Conservation (phyloP, 2,797 vertebrate genomes). For the Hydrophis major region DNA sequence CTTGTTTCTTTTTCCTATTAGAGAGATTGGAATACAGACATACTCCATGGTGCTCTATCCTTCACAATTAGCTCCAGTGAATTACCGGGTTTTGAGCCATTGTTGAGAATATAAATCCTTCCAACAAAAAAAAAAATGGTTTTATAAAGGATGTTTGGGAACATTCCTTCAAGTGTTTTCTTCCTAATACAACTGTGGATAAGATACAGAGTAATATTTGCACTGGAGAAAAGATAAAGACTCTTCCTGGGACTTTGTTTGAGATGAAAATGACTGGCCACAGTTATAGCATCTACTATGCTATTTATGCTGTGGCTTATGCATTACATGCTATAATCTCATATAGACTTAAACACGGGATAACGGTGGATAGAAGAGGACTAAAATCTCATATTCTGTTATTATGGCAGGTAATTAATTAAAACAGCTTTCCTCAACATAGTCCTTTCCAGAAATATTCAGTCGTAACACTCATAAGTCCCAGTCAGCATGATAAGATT, state of each 20-base stretch:
- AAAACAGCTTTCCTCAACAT: not conserved
- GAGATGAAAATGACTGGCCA: conserved; percentile 18
- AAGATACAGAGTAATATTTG: not conserved
- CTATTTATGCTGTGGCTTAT: conserved; percentile 1
- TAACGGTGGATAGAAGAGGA: not conserved
- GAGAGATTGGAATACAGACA: not conserved
- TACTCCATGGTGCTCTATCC: not conserved
- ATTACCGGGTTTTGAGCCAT: not conserved
- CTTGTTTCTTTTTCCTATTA: not conserved
- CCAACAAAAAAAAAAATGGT: not conserved
- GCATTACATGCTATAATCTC: not conserved
- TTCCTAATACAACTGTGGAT: not conserved
- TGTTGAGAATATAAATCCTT: not conserved
- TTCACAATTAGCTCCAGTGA: not conserved
- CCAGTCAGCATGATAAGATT: not conserved
- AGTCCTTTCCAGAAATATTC: not conserved
- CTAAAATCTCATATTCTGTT: not conserved
- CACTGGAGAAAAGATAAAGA: not conserved
- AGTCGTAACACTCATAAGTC: not conserved
- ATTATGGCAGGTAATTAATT: not conserved
- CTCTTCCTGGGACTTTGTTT: not conserved
- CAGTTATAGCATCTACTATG: conserved; percentile 16
- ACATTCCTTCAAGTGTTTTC: not conserved
- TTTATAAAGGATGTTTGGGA: conserved; percentile 12
- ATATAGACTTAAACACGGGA: not conserved